These are phyloP conservation scores for Phasianus colchicus DNA, from an alignment of 2,113 vertebrate species.

Conservation along the genomic window DNA sequence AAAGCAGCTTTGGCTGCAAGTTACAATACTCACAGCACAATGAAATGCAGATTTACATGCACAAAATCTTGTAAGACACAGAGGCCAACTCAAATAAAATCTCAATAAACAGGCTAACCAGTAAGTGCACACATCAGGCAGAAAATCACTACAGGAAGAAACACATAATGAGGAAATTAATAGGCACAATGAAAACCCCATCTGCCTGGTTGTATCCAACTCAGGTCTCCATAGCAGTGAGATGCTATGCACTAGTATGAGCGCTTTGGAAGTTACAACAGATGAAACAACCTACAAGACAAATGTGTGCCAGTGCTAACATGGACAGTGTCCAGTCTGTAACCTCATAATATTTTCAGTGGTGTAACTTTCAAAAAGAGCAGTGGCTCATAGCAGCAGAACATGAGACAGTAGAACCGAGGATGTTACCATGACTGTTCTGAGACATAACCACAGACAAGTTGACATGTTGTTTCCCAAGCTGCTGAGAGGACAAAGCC, in stretches of 20 bases:
- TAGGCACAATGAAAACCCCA: background rate
- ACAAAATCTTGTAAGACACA: background rate
- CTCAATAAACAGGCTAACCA: background rate
- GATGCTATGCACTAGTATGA: background rate
- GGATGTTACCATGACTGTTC: background rate
- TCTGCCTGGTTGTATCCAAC: background rate
- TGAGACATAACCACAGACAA: background rate
- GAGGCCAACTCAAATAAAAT: background rate
- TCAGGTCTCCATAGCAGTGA: background rate
- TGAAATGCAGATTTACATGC: background rate
- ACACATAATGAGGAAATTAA: background rate
- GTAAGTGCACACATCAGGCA: background rate
- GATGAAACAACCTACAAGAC: fast-evolving
- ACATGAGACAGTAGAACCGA: background rate
- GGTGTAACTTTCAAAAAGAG: background rate
- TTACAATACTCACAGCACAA: background rate
- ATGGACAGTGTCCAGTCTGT: background rate
- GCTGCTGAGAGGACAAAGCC: background rate
- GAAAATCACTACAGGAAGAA: background rate
- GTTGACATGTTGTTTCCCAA: background rate
- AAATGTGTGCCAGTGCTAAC: background rate
- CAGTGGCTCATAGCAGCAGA: background rate
- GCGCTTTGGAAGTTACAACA: background rate
- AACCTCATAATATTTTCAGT: background rate
- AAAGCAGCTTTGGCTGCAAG: background rate